Evolutionary conservation across 2,113 vertebrate species (phyloP), one percentile per base, ranked within the genome.

Genomic region (Tricholaema leucomelas): DNA sequence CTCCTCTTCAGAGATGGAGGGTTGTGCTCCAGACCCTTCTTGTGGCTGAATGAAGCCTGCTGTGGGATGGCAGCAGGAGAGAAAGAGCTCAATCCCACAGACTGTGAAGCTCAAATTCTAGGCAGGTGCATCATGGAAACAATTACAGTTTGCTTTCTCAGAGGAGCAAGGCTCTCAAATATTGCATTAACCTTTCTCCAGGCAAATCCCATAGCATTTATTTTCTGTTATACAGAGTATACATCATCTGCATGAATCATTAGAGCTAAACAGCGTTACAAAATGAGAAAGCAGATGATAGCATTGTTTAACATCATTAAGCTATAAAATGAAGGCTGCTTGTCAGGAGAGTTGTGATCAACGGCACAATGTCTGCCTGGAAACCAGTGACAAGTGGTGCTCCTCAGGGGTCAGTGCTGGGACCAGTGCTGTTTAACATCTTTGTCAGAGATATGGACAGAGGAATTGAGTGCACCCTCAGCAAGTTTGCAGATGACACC

Each of bases 161-260:
- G 2, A 65, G 73, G 85, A 84, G 24, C 61, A 48, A 85, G n/a
- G 15, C 31, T 85, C 69, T 88, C 65, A 69, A 65, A 71, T 81
- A 88, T 58, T 65, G 25, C 40, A 52, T 88, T 90, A 94, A 94
- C 82, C 52, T 65, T 87, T 66, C 52, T 77, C 66, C 35, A 16
- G 31, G 67, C n/a, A 67, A 65, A 72, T 7, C 40, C 58, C 79
- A 56, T n/a, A 56, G 54, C 44, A 79, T 91, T 95, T 91, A 90
- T 93, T 89, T 94, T 91, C 79, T 30, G 52, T 86, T 85, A 69
- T 2, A 25, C 38, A 63, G n/a, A 15, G 31, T 73, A 78, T 76
- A 76, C 8, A 80, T 93, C 85, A 69, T 87, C 79, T 88, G 90
- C 46, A 73, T 63, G 82, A 86, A 92, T 83, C 86, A 92, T 92